Evolutionary conservation across 2,113 vertebrate genomes (phyloP).

Genomic region (Calypte anna): DNA sequence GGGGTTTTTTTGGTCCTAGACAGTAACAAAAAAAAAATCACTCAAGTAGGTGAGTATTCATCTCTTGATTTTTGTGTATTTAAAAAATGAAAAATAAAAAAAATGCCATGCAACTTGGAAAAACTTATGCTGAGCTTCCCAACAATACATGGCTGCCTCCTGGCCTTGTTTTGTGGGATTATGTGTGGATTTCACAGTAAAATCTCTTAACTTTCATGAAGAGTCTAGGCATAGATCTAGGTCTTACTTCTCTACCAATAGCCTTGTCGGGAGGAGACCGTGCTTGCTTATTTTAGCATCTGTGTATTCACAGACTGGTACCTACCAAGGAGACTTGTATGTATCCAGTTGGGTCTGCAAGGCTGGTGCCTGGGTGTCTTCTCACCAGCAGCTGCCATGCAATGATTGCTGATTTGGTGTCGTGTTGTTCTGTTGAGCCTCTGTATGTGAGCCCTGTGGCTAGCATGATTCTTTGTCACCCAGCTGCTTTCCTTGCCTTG

Average conservation of each 20-base stretch:
- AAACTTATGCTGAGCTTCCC: not conserved
- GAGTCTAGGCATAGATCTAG: not conserved
- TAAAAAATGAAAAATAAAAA: not conserved
- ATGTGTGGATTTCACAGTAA: not conserved
- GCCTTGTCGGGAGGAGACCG: not conserved
- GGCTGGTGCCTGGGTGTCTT: fast-evolving
- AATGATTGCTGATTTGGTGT: fast-evolving
- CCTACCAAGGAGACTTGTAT: fast-evolving
- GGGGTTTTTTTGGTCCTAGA: too few relatives aligned
- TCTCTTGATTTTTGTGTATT: not conserved
- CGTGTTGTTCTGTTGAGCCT: not conserved
- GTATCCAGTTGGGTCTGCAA: not conserved
- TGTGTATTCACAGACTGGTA: not conserved
- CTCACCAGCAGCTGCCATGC: not conserved
- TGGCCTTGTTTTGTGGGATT: not conserved
- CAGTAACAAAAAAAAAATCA: not conserved
- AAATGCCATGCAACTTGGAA: not conserved
- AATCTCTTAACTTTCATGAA: not conserved
- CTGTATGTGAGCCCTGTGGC: fast-evolving
- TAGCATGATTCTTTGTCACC: fast-evolving
- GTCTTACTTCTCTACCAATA: not conserved
- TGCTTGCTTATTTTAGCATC: not conserved
- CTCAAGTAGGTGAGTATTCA: not conserved
- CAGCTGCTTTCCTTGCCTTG: not conserved
- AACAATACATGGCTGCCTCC: fast-evolving